Conservation (phyloP, 2,888 invertebrate species). For the Nemotelus pantherinus region DNA sequence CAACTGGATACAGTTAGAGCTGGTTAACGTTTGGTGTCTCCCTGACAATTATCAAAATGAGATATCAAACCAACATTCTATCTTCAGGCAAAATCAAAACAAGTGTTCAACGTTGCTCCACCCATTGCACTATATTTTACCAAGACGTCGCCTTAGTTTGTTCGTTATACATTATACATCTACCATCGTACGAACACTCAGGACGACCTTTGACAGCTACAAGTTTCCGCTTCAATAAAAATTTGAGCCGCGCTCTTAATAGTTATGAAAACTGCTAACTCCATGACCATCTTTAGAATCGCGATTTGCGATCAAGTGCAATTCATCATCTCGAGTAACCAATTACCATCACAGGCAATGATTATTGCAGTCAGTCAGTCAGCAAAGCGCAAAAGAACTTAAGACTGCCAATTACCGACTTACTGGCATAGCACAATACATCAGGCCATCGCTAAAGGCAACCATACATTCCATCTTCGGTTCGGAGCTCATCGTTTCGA, state of each 20-base stretch:
- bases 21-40: too few species aligned
- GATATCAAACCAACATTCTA: too few species aligned
- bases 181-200: too few species aligned
- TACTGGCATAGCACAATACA: slow-evolving; percentile 5
- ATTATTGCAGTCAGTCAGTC: slow-evolving; percentile 44
- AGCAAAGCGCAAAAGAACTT: slow-evolving; percentile 42
- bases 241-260: not conserved
- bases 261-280: slow-evolving; percentile 8
- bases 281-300: not conserved
- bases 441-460: slow-evolving; percentile 30
- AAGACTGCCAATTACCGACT: slow-evolving; percentile 40
- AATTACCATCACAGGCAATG: slow-evolving; percentile 44
- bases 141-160: too few species aligned
- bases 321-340: slow-evolving; percentile 38
- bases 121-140: too few species aligned
- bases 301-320: slow-evolving; percentile 36
- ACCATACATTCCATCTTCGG: slow-evolving; percentile 24
- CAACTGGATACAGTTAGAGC: too few species aligned
- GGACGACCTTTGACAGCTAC: not conserved
- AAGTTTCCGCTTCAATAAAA: not conserved
- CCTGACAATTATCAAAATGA: too few species aligned
- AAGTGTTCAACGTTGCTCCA: too few species aligned
- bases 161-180: too few species aligned
- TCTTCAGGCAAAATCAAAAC: too few species aligned
- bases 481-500: not conserved